These are phyloP conservation scores for Mechanitis messenoides DNA, from an alignment of 2,888 invertebrate genomes.

Conservation along the genomic window DNA sequence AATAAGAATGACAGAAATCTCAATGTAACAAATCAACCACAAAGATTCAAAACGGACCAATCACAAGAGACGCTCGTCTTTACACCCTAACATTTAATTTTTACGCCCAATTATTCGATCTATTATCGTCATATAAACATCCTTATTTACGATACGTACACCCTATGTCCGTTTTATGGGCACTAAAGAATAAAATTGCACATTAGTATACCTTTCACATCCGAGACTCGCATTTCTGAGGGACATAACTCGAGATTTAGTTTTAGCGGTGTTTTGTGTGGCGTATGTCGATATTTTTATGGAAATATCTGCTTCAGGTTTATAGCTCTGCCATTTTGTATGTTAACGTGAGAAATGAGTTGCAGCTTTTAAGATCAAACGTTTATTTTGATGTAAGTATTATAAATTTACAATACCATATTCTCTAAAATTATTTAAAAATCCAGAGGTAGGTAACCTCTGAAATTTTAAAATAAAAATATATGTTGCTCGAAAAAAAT, in stretches of 20 bases:
- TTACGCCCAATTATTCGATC: constrained; percentile 67
- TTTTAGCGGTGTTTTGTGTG: constrained; percentile 59
- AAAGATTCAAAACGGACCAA: constrained; percentile 45
- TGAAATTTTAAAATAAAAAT: too few relatives aligned
- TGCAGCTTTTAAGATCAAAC: constrained; percentile 14
- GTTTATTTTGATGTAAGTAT: constrained; percentile 13
- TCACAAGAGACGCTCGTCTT: constrained; percentile 35
- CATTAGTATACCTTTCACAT: constrained; percentile 70
- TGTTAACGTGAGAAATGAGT: constrained; percentile 27
- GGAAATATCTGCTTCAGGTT: constrained; percentile 53
- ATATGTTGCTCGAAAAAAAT: too few relatives aligned
- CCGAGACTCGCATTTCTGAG: constrained; percentile 49
- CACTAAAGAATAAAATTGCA: constrained; percentile 69
- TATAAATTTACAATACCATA: constrained; percentile 3
- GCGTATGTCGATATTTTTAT: constrained; percentile 62
- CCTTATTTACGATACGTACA: constrained; percentile 61
- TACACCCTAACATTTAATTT: constrained; percentile 47
- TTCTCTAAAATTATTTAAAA: neutral
- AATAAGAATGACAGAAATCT: neutral
- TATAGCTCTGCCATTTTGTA: constrained; percentile 63
- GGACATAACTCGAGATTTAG: constrained; percentile 65
- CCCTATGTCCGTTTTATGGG: constrained; percentile 61
- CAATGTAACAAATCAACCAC: constrained; percentile 38
- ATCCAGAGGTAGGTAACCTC: too few relatives aligned
- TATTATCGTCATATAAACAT: constrained; percentile 63